Evolutionary conservation across 1,140 invertebrate genomes (phyloP), one percentile per base, ranked within the genome.

Genomic region (Zaprionus africanus): DNA sequence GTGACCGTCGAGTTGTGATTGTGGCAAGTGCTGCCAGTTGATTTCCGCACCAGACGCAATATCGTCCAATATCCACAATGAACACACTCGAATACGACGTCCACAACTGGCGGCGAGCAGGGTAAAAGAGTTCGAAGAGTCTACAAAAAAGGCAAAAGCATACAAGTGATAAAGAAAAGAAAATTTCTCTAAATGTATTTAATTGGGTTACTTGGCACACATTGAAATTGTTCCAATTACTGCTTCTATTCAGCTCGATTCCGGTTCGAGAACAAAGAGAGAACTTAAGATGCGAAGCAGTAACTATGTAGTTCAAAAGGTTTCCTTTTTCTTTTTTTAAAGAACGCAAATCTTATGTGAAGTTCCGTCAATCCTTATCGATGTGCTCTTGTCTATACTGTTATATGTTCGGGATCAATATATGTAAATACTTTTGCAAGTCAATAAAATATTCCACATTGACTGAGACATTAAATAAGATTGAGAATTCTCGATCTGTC

Each of bases 121-220:
- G 6, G 38, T 19, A 60, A 7, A 7, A n/a, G 15, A 61, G 31
- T 34, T 34, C 59, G 5, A 7, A 9, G 26, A 53, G 24, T 53
- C 46, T 36, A 49, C 28, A 26, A 43, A 65, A 31, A 56, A 43
- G 53, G 34, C 31, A 54, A 66, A 57, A 56, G 26, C n/a, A 31
- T 49, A 59, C 59, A 61, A 61, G 34, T 65, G 63, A 65, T 65
- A 41, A 65, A 51, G 24, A 41, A 65, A 65, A 43, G 17, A 56
- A 56, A 65, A 57, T 65, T 65, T 24, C 51, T 19, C 15, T 24
- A 57, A 54, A 64, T 51, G 7, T 24, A 51, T 24, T 56, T 56
- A 56, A 56, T 57, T 65, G 63, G 63, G 53, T 65, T 57, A 65
- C 95, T 26, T 64, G 31, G 46, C 46, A 22, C 12, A 19, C 22